Evolutionary conservation across 2,888 invertebrate species (phyloP).

Genomic region (Bimastos eiseni): DNA sequence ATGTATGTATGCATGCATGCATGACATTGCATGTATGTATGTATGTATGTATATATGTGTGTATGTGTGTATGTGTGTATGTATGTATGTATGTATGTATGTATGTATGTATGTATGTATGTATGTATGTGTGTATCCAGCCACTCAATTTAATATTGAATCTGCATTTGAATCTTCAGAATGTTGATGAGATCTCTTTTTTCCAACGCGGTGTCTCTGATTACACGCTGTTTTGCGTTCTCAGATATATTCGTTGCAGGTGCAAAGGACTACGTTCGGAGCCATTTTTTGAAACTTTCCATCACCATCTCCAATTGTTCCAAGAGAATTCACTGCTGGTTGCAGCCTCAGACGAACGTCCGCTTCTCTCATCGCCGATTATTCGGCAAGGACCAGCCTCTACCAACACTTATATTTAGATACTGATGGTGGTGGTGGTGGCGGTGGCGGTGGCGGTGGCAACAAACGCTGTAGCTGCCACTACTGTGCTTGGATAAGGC

Average conservation of each 20-base stretch:
- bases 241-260: background rate
- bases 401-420: background rate
- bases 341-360: background rate
- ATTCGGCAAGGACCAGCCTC: background rate
- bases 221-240: background rate
- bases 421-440: background rate
- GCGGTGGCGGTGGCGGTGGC: background rate
- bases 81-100: too few species aligned
- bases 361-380: background rate
- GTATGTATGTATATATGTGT: too few species aligned
- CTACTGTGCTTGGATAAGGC: background rate
- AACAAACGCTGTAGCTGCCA: background rate
- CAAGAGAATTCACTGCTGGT: background rate
- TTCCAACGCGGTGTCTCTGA: background rate
- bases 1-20: too few species aligned
- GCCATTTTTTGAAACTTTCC: background rate
- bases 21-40: too few species aligned
- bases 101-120: too few species aligned
- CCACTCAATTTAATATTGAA: too few species aligned
- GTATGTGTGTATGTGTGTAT: too few species aligned
- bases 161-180: background rate
- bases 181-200: background rate
- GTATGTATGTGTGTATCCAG: too few species aligned
- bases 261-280: background rate
- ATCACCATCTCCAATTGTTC: background rate